A percentile compares a stretch with the other conserved stretches of the same genome.
Evolutionary conservation across 2,113 vertebrate genomes (phyloP).

Genomic region (Colossoma macropomum): DNA sequence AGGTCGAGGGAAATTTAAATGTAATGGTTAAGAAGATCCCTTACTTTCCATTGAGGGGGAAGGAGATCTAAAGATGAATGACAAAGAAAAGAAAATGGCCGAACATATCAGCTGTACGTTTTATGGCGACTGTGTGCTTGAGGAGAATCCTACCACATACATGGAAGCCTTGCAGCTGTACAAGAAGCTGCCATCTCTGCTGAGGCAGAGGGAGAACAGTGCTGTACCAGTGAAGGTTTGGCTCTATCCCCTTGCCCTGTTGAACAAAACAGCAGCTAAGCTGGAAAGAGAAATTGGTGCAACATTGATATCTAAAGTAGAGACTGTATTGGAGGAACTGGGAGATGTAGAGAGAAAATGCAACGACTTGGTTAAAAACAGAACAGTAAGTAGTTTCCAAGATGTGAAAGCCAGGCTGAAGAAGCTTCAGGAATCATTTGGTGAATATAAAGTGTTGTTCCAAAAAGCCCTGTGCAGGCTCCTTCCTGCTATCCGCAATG

Average conservation of each 20-base stretch:
- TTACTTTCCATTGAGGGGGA: no score
- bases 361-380: constrained; percentile 58
- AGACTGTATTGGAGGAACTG: constrained; percentile 55
- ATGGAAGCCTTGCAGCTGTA: constrained; percentile 65
- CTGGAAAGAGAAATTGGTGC: constrained; percentile 61
- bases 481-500: constrained; percentile 62
- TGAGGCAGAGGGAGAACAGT: constrained; percentile 45
- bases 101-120: constrained; percentile 51
- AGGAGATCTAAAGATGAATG: no score
- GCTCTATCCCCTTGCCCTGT: constrained; percentile 63
- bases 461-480: constrained; percentile 25
- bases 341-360: constrained; percentile 50
- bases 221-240: constrained; percentile 70
- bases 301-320: constrained; percentile 28
- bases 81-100: no score
- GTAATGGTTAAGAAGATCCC: no score
- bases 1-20: no score
- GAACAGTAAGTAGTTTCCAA: constrained; percentile 48
- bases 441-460: constrained; percentile 42
- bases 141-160: constrained; percentile 55
- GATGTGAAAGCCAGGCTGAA: constrained; percentile 55
- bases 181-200: constrained; percentile 52
- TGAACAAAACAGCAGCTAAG: constrained; percentile 62
- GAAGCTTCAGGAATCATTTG: constrained; percentile 47
- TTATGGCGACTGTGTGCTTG: constrained; percentile 61